Conservation (phyloP, 2,113 vertebrate species). For the Tragelaphus scriptus region DNA sequence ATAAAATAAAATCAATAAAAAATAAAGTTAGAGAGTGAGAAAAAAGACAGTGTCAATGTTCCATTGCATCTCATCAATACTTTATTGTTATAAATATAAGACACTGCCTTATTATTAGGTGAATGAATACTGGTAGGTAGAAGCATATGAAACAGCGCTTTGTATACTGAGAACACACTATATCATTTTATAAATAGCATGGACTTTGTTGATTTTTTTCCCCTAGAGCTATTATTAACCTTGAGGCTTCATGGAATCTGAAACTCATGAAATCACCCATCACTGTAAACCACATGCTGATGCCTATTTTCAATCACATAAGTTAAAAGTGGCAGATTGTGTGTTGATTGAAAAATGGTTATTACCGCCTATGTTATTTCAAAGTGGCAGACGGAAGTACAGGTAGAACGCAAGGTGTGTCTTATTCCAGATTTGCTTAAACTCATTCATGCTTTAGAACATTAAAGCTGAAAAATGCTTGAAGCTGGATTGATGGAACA, state of each 20-base stretch:
- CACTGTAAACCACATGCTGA: background rate
- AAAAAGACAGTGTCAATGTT: background rate
- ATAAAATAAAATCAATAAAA: background rate
- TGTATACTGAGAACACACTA: background rate
- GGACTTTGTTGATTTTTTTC: background rate
- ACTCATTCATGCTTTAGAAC: too few relatives aligned
- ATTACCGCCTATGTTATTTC: background rate
- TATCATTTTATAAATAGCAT: background rate
- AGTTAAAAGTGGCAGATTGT: background rate
- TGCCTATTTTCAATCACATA: background rate
- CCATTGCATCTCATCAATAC: background rate
- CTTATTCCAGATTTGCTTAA: too few relatives aligned
- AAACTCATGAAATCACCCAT: background rate
- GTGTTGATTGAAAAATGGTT: background rate
- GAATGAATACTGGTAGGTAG: background rate
- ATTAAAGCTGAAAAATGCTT: too few relatives aligned
- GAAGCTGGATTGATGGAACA: too few relatives aligned
- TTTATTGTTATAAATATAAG: background rate
- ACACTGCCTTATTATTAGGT: background rate
- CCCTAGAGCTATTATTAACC: background rate
- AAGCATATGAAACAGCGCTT: background rate
- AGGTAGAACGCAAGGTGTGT: background rate
- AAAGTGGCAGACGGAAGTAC: background rate
- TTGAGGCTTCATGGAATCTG: background rate
- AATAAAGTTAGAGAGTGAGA: background rate